phyloP scores from a whole-genome alignment of 2,113 vertebrate species.

The Kobus ellipsiprymnus region DNA sequence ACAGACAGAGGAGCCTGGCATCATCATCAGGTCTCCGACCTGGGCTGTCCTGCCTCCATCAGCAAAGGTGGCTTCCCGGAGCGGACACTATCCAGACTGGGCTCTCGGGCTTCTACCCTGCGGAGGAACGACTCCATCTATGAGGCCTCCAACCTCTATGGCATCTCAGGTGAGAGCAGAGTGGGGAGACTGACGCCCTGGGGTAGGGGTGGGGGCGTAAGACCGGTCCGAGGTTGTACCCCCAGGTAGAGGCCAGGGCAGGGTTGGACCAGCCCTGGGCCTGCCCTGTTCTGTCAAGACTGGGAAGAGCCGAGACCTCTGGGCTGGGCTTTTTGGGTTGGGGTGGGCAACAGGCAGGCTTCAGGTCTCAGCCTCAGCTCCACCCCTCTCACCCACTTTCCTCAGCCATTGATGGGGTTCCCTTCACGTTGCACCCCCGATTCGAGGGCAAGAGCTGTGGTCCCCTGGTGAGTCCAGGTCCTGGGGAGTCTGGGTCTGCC shows the following conservation, averaged over 20 bases:
- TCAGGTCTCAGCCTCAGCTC: background rate
- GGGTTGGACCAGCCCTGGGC: background rate
- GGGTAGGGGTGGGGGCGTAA: fast-evolving
- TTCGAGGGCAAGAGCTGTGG: conserved; percentile 76
- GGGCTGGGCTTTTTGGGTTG: background rate
- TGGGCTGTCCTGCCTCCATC: background rate
- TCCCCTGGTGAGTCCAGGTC: conserved; percentile 71
- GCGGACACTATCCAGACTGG: conserved; percentile 41
- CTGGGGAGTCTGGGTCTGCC: background rate
- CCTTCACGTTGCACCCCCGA: conserved; percentile 88
- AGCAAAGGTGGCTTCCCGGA: conserved; percentile 37
- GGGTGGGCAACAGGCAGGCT: background rate
- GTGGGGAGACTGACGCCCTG: background rate
- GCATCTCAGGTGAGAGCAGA: conserved; percentile 83
- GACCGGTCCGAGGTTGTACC: fast-evolving
- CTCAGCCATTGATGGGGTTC: conserved; percentile 90
- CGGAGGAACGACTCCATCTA: conserved; percentile 72
- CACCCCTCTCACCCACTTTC: background rate
- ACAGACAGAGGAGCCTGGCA: background rate
- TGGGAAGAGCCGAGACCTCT: background rate
- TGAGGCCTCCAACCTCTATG: conserved; percentile 78
- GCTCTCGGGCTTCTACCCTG: conserved; percentile 45
- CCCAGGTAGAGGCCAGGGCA: background rate
- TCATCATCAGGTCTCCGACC: background rate
- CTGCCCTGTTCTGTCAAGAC: background rate